A percentile compares a stretch with the other conserved stretches of the same genome.
Conservation (phyloP, 2,113 vertebrate genomes). For the Ursus arctos region DNA sequence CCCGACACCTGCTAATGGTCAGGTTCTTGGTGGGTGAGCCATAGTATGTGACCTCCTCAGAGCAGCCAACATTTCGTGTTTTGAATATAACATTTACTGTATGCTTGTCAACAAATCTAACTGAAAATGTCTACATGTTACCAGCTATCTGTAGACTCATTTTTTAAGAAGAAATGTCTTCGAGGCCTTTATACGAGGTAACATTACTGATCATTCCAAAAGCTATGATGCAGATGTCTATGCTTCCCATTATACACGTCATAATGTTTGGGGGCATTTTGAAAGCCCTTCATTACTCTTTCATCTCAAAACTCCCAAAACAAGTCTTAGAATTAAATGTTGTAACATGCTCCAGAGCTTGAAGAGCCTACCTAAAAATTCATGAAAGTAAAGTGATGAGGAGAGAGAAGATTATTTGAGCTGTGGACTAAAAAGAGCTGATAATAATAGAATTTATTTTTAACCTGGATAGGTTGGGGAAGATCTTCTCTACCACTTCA, state of each 20-base stretch:
- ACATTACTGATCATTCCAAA: not conserved
- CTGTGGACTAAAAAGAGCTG: not conserved
- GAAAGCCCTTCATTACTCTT: not conserved
- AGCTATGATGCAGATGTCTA: not conserved
- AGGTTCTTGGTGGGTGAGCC: not conserved
- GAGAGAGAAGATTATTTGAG: not conserved
- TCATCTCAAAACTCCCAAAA: not conserved
- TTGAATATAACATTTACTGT: not conserved
- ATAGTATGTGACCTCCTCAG: not conserved
- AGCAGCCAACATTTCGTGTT: not conserved
- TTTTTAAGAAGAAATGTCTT: not conserved
- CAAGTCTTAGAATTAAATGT: not conserved
- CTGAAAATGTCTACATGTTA: not conserved
- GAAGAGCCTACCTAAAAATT: not conserved
- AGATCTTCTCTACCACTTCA: not conserved
- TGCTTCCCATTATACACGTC: not conserved
- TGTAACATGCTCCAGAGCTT: not conserved
- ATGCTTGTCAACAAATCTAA: not conserved
- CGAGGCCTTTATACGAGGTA: not conserved
- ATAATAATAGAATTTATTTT: constrained; percentile 12
- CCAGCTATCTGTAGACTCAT: not conserved
- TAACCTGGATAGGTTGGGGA: not conserved
- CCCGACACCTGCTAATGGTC: not conserved
- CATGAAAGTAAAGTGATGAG: not conserved
- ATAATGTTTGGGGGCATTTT: not conserved